Conservation (phyloP, 2,113 vertebrate genomes). For the Microcebus lehilahytsara region DNA sequence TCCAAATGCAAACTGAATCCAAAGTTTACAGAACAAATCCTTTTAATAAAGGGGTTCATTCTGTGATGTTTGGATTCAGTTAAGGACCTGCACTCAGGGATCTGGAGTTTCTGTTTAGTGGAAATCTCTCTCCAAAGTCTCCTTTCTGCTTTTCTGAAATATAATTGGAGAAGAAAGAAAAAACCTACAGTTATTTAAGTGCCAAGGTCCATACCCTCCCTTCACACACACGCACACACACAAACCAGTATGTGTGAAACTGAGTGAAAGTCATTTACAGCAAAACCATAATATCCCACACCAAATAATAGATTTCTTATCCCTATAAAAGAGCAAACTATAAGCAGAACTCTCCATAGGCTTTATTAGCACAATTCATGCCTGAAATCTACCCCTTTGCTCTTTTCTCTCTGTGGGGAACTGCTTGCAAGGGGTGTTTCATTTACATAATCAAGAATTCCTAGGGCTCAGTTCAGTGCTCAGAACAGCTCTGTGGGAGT, state of each 20-base stretch:
- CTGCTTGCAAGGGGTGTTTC: neutral
- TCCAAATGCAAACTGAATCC: too few relatives aligned
- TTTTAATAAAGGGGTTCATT: too few relatives aligned
- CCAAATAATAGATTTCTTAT: neutral
- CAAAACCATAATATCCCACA: neutral
- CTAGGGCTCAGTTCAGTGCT: neutral
- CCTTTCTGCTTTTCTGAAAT: neutral
- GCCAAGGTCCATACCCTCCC: neutral
- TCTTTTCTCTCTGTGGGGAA: constrained; percentile 8
- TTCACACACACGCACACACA: neutral
- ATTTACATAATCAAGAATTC: constrained; percentile 61
- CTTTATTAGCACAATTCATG: constrained; percentile 50
- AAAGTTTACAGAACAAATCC: too few relatives aligned
- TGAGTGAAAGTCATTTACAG: constrained; percentile 1
- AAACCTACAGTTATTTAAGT: neutral
- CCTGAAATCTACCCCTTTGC: constrained; percentile 1
- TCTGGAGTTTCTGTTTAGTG: neutral
- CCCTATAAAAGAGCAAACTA: neutral
- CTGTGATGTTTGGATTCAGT: too few relatives aligned
- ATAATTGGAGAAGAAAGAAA: neutral
- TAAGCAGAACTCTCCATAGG: constrained; percentile 10
- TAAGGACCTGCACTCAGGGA: too few relatives aligned
- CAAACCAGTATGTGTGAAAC: neutral
- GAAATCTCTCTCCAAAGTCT: neutral
- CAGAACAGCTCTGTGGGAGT: neutral